Percentiles rank a stretch among this genome's conserved stretches.
Evolutionary conservation across 2,113 vertebrate genomes (phyloP).

Genomic region (Tyrannus savana): DNA sequence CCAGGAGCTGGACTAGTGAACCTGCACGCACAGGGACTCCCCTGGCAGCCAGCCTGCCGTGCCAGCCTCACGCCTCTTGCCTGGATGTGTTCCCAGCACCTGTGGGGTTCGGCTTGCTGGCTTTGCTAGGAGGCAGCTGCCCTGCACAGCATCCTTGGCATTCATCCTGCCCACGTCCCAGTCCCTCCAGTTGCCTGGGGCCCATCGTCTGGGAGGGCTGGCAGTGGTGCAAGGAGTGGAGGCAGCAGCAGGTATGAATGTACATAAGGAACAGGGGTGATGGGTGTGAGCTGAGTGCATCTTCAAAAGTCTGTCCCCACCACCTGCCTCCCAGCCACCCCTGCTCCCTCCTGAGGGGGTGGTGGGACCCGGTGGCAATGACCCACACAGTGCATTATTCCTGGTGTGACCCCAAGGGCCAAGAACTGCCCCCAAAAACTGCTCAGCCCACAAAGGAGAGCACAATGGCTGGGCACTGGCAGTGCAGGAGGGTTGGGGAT

Average conservation of each 20-base stretch:
- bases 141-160: background rate
- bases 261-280: background rate
- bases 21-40: constrained; percentile 1
- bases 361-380: background rate
- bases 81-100: background rate
- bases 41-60: background rate
- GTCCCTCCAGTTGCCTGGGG: background rate
- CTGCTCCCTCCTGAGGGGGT: background rate
- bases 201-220: background rate
- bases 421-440: background rate
- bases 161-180: background rate
- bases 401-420: background rate
- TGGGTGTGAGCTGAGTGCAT: background rate
- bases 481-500: background rate
- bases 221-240: background rate
- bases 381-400: background rate
- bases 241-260: background rate
- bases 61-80: background rate
- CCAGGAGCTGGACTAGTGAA: background rate
- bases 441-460: background rate
- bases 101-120: background rate
- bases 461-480: background rate
- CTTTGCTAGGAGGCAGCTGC: background rate
- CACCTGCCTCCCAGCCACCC: background rate
- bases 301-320: background rate